Conservation (phyloP, 2,888 invertebrate species). For the Harpagoxenus sublaevis region DNA sequence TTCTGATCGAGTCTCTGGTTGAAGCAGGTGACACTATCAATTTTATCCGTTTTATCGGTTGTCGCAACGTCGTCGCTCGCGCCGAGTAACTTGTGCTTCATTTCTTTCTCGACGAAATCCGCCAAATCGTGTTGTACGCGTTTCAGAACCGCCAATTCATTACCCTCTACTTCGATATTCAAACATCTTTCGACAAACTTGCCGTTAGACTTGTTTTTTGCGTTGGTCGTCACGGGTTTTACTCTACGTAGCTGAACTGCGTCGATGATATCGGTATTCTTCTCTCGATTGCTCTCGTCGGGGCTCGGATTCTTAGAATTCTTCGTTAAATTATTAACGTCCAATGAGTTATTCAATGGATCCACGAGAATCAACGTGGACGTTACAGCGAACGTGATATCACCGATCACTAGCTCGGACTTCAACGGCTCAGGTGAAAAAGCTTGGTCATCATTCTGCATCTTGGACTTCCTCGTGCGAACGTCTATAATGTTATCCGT, state of each 20-base stretch:
- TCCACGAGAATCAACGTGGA: constrained; percentile 79
- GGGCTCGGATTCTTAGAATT: constrained; percentile 60
- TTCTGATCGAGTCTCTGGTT: constrained; percentile 77
- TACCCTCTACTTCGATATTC: constrained; percentile 83
- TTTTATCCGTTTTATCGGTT: constrained; percentile 28
- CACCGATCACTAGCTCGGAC: constrained; percentile 80
- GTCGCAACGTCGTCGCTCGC: constrained; percentile 9
- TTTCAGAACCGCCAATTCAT: constrained; percentile 79
- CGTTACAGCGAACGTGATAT: constrained; percentile 81
- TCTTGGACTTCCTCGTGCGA: neutral
- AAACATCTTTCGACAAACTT: constrained; percentile 80
- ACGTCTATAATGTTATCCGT: constrained; percentile 2
- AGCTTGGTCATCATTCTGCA: constrained; percentile 22
- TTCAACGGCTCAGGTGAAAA: constrained; percentile 77
- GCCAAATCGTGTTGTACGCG: constrained; percentile 81
- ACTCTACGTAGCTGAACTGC: constrained; percentile 82
- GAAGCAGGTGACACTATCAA: neutral
- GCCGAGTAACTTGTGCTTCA: constrained; percentile 73
- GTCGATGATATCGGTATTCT: constrained; percentile 83
- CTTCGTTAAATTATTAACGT: constrained; percentile 54
- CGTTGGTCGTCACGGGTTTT: constrained; percentile 66
- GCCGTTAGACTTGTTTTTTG: constrained; percentile 59
- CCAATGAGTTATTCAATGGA: constrained; percentile 64
- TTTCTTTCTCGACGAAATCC: constrained; percentile 80
- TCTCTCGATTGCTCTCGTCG: constrained; percentile 74